Base-by-base conservation (phyloP, 2,797 vertebrate genomes). In the Vireo griseus region DNA sequence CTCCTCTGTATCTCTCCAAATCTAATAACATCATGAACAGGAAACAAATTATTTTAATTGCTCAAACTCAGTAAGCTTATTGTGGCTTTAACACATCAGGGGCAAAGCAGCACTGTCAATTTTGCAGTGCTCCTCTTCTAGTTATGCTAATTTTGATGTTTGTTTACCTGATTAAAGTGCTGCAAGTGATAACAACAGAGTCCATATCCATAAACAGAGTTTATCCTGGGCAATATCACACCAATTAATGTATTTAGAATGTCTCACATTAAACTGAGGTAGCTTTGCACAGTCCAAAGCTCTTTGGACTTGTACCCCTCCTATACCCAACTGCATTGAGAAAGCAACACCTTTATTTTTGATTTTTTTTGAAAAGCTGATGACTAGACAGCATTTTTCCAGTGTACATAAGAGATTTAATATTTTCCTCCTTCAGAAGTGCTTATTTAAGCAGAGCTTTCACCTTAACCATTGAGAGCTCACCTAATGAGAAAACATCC, bases 221-320 rank as follows among this genome's bases (percentile, higher is more conserved):
- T 58, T 62, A 14, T 86, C 39, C 37, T 72, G 54, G n/a, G 11
- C 45, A 55, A 2, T 65, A 12, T 31, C 37, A 21, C 31, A 52
- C 5, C 35, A 62, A 2, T 24, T 1, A 2, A 11, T 58, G 33
- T 8, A 6, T 52, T 88, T 51, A 39, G 25, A 62, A 48, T 0
- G 0, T 63, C 45, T 82, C 11, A 25, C 16, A 33, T 22, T 24
- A 55, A 78, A 12, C 37, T 54, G 67, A 69, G 11, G 14, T 13
- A 31, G 14, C 31, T 54, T 61, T 68, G 40, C 42, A 65, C 17
- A 65, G 6, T 37, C 65, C 40, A 31, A 55, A 55, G 26, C 14
- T 78, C 26, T 47, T 44, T 45, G 39, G 75, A 6, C 9, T 55
- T 14, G 39, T 33, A 24, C 8, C 16, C 12, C 8, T 81, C 45